Evolutionary conservation across 2,113 vertebrate genomes (phyloP).

Genomic region (Otocyon megalotis): DNA sequence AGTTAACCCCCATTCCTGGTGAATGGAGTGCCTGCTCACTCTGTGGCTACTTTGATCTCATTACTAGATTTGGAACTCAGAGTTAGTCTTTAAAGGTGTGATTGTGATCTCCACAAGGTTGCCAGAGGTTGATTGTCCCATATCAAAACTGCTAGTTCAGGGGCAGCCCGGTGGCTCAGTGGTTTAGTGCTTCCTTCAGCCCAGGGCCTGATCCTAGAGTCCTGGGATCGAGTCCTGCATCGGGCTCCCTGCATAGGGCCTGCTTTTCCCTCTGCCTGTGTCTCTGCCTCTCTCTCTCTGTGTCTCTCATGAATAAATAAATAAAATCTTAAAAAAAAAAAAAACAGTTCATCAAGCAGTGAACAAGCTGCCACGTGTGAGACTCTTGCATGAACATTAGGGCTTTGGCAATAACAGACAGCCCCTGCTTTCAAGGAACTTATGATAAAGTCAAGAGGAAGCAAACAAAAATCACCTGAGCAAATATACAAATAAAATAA

Average conservation of each 20-base stretch:
- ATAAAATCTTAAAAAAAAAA: too few relatives aligned
- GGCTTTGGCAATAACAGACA: neutral
- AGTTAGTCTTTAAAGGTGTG: neutral
- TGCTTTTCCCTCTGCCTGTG: too few relatives aligned
- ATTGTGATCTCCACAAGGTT: neutral
- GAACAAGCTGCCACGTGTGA: neutral
- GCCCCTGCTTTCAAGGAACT: neutral
- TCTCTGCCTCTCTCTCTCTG: too few relatives aligned
- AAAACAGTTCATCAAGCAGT: neutral
- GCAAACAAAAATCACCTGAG: neutral
- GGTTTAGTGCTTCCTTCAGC: too few relatives aligned
- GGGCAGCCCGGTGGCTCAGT: too few relatives aligned
- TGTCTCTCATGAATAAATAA: too few relatives aligned
- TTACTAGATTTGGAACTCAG: neutral
- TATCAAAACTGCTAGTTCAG: neutral
- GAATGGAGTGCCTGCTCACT: neutral
- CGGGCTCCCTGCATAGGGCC: too few relatives aligned
- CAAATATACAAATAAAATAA: neutral
- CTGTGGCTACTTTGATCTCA: neutral
- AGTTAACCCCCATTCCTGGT: neutral
- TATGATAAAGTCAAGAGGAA: neutral
- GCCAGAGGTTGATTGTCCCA: neutral
- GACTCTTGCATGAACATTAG: neutral
- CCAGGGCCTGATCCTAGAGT: too few relatives aligned
- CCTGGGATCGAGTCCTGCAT: too few relatives aligned